These are phyloP conservation scores for Portevinia maculata DNA, from an alignment of 2,888 invertebrate genomes.

Conservation along the genomic window DNA sequence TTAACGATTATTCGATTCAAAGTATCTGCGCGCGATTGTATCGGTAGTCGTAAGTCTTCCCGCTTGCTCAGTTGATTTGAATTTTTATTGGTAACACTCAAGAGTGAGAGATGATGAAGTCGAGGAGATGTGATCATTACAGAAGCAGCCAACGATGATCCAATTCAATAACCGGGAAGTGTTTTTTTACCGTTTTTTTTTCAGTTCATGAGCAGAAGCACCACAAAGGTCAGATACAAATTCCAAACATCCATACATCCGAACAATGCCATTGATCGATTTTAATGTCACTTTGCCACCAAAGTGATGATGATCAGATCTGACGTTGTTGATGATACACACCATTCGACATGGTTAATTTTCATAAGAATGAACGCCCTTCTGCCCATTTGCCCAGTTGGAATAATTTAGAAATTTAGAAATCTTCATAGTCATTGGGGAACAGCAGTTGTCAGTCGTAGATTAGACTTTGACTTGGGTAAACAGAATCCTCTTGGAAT, in stretches of 20 bases:
- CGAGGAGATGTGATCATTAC: slow-evolving; percentile 56
- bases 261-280: slow-evolving; percentile 66
- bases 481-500: slow-evolving; percentile 24
- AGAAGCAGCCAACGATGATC: slow-evolving; percentile 39
- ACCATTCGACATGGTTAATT: slow-evolving; percentile 68
- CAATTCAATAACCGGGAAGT: slow-evolving; percentile 29
- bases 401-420: slow-evolving; percentile 52
- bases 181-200: slow-evolving; percentile 33
- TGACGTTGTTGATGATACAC: slow-evolving; percentile 65
- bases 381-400: background rate
- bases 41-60: slow-evolving; percentile 14
- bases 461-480: slow-evolving; percentile 47
- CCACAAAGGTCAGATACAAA: background rate
- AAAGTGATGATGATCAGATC: slow-evolving; percentile 61
- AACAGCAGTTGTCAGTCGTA: slow-evolving; percentile 62
- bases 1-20: slow-evolving; percentile 59
- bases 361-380: slow-evolving; percentile 50
- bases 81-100: slow-evolving; percentile 58
- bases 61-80: slow-evolving; percentile 39
- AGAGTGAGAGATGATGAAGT: slow-evolving; percentile 19
- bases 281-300: slow-evolving; percentile 68
- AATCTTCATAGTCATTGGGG: slow-evolving; percentile 15
- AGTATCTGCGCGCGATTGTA: slow-evolving; percentile 38
- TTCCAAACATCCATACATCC: slow-evolving; percentile 45
- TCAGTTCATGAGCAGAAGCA: background rate